phyloP scores from a whole-genome alignment of 1,140 invertebrate genomes.

The Lepeophtheirus salmonis region DNA sequence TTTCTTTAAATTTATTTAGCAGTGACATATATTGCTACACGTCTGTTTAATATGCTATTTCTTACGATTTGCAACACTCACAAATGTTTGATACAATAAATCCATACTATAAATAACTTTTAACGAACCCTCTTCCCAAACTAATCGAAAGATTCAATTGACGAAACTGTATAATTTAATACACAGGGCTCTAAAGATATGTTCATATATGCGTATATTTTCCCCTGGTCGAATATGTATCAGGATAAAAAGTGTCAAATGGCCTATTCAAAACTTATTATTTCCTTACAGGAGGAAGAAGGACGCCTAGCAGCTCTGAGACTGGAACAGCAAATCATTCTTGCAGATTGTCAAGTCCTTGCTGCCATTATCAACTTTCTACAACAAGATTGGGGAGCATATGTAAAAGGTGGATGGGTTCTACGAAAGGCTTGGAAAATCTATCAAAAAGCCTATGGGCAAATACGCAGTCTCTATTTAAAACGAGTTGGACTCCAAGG shows the following conservation, averaged over 20 bases:
- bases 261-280: background rate
- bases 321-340: conserved; percentile 43
- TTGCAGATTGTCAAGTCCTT: conserved; percentile 46
- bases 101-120: no score
- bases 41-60: no score
- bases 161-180: background rate
- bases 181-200: background rate
- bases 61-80: no score
- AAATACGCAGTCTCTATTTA: conserved; percentile 36
- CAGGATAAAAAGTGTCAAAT: background rate
- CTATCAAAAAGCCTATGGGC: conserved; percentile 44
- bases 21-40: no score
- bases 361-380: conserved; percentile 41
- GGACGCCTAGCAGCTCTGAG: background rate
- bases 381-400: conserved; percentile 44
- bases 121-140: no score
- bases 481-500: conserved; percentile 24
- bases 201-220: background rate
- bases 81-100: no score
- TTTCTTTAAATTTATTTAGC: no score
- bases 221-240: background rate
- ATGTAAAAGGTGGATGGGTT: conserved; percentile 48
- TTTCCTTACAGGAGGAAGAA: background rate
- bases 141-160: background rate
- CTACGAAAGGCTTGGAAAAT: conserved; percentile 50